Conservation (phyloP, 2,888 invertebrate genomes). For the Apodemia zela region DNA sequence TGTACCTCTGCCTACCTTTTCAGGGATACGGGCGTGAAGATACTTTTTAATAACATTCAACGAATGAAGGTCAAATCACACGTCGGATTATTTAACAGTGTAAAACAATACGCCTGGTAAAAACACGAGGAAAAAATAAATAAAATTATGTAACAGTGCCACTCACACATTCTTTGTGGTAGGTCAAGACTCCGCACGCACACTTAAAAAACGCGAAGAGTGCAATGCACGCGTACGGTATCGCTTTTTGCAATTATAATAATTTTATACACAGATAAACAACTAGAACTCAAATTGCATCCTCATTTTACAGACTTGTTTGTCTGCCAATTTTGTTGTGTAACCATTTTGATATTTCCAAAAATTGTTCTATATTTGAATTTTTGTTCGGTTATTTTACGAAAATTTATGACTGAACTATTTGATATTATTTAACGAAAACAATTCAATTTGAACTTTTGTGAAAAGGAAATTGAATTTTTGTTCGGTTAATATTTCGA, state of each 20-base stretch:
- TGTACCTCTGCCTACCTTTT: too few species aligned
- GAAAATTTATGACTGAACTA: too few species aligned
- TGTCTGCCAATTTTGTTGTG: neutral
- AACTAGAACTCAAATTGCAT: slow-evolving; percentile 17
- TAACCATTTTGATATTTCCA: neutral
- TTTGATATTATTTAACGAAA: too few species aligned
- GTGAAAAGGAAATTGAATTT: too few species aligned
- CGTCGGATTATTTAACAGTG: neutral
- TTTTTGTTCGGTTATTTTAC: too few species aligned
- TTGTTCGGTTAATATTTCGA: too few species aligned
- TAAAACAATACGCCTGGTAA: neutral
- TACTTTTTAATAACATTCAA: neutral
- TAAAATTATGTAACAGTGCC: slow-evolving; percentile 53
- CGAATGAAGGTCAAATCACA: neutral
- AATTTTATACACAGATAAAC: slow-evolving; percentile 24
- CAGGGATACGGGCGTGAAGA: neutral
- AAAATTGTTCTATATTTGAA: neutral
- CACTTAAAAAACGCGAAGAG: slow-evolving; percentile 39
- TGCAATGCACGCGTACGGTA: slow-evolving; percentile 58
- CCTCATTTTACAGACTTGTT: slow-evolving; percentile 16
- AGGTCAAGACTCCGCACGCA: slow-evolving; percentile 44
- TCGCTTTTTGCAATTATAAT: slow-evolving; percentile 51
- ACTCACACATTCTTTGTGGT: slow-evolving; percentile 43
- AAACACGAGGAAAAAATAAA: slow-evolving; percentile 29
- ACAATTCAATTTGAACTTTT: too few species aligned